Evolutionary conservation across 1,140 invertebrate species (phyloP), one percentile per base, ranked within the genome.

Genomic region (Ceratina calcarata): DNA sequence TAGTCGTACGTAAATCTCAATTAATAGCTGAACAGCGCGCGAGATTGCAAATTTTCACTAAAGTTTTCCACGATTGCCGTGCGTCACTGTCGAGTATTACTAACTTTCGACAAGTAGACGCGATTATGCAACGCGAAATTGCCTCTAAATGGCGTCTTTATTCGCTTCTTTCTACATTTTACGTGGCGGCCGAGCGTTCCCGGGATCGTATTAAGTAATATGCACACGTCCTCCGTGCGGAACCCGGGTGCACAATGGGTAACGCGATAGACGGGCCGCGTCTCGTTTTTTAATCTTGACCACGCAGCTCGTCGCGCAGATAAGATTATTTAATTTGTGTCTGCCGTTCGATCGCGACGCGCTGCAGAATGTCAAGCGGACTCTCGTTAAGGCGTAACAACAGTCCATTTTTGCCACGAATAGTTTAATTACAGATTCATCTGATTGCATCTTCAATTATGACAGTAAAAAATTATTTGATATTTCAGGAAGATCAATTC

Each of bases 351-450:
- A 77, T 32, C 58, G 57, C 49, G 51, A 62, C 27, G 22, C 60
- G 2, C 1, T 22, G 69, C 49, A 15, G 64, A 78, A 78, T 78
- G 60, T 72, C 62, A 73, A 76, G 18, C 61, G 60, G 53, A 57
- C 53, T 49, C 4, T 0, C 32, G 10, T 51, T 64, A 64, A 57
- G n/a, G 71, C 65, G 16, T 58, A 66, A 51, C 64, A 18, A 66
- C 12, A 16, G n/a, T 4, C 45, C n/a, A 16, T 55, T 13, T 51
- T 32, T 8, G 37, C 22, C 37, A 53, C 64, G 71, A 20, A 32
- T 53, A n/a, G 58, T 49, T 66, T 70, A 78, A 84, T 84, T 84
- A 75, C 66, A 65, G n/a, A n/a, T n/a, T n/a, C n/a, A n/a, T n/a
- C 67, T 79, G 66, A n/a, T 4, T 32, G 27, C 4, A 32, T 32